Evolutionary conservation across 1,140 invertebrate genomes (phyloP), one percentile per base, ranked within the genome.

Genomic region (Rhyzopertha dominica): DNA sequence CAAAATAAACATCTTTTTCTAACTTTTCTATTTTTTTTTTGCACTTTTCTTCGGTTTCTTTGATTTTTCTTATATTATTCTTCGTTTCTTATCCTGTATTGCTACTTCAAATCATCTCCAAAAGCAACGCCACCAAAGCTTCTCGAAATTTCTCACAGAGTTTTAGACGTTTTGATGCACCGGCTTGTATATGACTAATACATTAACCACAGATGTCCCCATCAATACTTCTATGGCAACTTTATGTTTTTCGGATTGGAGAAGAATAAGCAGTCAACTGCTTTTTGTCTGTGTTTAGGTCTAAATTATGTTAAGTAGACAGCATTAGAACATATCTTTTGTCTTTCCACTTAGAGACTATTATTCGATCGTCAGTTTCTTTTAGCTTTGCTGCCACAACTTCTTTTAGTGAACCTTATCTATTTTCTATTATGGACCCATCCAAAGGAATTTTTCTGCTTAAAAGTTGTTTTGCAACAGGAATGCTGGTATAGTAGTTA

Each of bases 331-430:
- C 65, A 49, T 70, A 62, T 34, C 59, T 32, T 47, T 66, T 68
- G 51, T 68, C 61, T 57, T 58, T 65, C 63, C 69, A 72, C 54
- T 64, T 62, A 20, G 63, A 30, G 5, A 73, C 51, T 29, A 55
- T 62, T 46, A 69, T 61, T 16, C 62, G 51, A 30, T 62, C 37
- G 60, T 59, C 60, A 59, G 51, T 16, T n/a, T n/a, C 50, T 49
- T 64, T 62, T 39, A 70, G 52, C 47, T 64, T 69, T 26, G 49
- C 45, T 25, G 49, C 46, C 39, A 63, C 52, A 5, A 69, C 53
- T 38, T 56, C 50, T 43, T 63, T 59, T 14, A 63, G 61, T 19
- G 65, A 51, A 41, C 53, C 51, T 51, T 60, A 61, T 35, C 58
- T 48, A 43, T 65, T 66, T 50, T 53, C 51, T 30, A 54, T 47